phyloP scores from a whole-genome alignment of 1,140 invertebrate species.

The Rhagoletis pomonella region DNA sequence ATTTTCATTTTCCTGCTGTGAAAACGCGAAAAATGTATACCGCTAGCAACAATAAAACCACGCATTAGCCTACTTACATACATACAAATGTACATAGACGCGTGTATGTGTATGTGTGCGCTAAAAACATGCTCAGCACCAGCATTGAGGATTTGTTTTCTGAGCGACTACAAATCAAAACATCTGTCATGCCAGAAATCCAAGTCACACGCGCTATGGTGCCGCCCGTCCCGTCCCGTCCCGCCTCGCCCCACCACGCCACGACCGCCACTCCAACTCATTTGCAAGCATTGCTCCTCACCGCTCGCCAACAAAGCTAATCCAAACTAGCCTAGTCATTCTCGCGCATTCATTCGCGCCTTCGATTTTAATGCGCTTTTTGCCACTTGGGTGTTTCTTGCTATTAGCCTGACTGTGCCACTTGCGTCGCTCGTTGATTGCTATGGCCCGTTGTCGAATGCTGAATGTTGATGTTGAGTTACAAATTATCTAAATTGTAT shows the following conservation, averaged over 20 bases:
- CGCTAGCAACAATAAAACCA: neutral
- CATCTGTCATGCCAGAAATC: conserved; percentile 66
- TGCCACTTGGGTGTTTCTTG: conserved; percentile 25
- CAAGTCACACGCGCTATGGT: neutral
- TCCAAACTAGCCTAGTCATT: conserved; percentile 25
- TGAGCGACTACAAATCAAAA: conserved; percentile 65
- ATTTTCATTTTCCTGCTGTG: conserved; percentile 48
- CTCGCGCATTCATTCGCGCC: conserved; percentile 19
- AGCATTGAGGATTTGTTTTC: conserved; percentile 46
- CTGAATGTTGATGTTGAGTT: conserved; percentile 64
- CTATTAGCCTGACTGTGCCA: neutral
- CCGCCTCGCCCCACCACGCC: neutral
- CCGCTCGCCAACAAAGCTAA: neutral
- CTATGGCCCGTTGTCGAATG: conserved; percentile 47
- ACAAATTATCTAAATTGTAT: conserved; percentile 74
- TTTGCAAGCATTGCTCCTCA: neutral
- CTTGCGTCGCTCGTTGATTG: conserved; percentile 43
- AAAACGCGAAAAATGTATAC: conserved; percentile 40
- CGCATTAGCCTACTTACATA: neutral
- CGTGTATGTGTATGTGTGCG: neutral
- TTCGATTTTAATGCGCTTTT: conserved; percentile 26
- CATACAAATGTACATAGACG: neutral
- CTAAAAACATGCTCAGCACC: conserved; percentile 47
- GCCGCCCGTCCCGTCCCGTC: neutral
- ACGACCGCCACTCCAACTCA: neutral